Conservation (phyloP, 2,797 vertebrate genomes). For the Schizopygopsis malacanthus region DNA sequence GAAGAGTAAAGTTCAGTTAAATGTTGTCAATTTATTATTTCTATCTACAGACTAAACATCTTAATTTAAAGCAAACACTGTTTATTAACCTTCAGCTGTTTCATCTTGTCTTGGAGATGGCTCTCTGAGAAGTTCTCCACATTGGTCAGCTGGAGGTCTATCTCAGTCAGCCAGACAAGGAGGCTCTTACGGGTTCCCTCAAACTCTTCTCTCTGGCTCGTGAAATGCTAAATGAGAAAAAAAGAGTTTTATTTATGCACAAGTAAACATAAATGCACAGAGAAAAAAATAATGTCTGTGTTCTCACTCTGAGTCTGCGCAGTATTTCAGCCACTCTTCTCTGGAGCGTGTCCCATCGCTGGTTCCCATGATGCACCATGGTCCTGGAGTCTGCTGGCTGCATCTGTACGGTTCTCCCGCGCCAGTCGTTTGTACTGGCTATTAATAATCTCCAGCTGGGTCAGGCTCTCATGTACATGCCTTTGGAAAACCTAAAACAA, state of each 20-base stretch:
- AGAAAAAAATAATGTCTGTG: not conserved
- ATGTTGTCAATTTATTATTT: not conserved
- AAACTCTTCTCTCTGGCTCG: conserved; percentile 91
- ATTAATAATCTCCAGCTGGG: conserved; percentile 92
- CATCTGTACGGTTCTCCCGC: conserved; percentile 90
- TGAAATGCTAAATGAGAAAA: conserved; percentile 84
- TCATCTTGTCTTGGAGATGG: conserved; percentile 90
- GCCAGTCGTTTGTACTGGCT: conserved; percentile 92
- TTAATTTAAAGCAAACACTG: not conserved
- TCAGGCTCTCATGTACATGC: conserved; percentile 88
- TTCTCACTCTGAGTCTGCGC: conserved; percentile 87
- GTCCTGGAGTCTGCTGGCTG: conserved; percentile 86
- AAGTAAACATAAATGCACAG: not conserved
- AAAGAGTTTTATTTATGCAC: not conserved
- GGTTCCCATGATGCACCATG: conserved; percentile 90
- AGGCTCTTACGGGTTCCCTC: conserved; percentile 88
- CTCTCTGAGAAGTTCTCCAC: conserved; percentile 96
- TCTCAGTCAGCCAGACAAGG: conserved; percentile 93
- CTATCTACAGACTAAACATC: not conserved
- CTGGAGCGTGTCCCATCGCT: conserved; percentile 91
- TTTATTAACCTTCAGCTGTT: conserved; percentile 85
- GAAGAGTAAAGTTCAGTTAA: not conserved
- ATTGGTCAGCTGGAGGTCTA: conserved; percentile 94
- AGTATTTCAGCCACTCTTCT: conserved; percentile 83
- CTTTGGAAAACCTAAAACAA: conserved; percentile 86